These are phyloP conservation scores for Pimpla rufipes DNA, from an alignment of 2,888 invertebrate species.

Conservation along the genomic window DNA sequence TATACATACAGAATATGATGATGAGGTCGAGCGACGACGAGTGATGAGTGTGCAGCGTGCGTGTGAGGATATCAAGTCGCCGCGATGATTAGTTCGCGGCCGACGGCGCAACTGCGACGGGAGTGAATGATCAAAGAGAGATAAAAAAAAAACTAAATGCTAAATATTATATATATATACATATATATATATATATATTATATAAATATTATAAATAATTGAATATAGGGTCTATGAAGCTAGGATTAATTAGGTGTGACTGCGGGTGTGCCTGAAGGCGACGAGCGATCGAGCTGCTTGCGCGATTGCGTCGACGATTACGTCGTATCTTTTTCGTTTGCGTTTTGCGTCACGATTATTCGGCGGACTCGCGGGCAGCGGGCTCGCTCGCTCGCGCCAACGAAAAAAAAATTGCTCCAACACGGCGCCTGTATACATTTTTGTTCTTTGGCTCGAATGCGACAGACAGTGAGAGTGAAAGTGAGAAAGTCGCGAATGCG, in stretches of 20 bases:
- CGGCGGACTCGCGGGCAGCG: constrained; percentile 27
- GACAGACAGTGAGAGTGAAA: constrained; percentile 37
- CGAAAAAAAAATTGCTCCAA: constrained; percentile 39
- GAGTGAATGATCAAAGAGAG: constrained; percentile 68
- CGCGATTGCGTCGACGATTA: constrained; percentile 31
- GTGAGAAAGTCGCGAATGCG: constrained; percentile 62
- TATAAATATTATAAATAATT: constrained; percentile 85
- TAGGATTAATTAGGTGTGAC: constrained; percentile 70
- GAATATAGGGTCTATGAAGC: constrained; percentile 85
- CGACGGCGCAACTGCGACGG: constrained; percentile 64
- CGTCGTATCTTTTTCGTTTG: constrained; percentile 19
- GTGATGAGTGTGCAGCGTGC: constrained; percentile 14
- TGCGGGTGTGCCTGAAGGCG: constrained; percentile 50
- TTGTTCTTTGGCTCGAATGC: constrained; percentile 54
- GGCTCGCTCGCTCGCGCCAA: constrained; percentile 36
- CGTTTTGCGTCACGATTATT: constrained; percentile 50
- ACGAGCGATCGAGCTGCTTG: constrained; percentile 52
- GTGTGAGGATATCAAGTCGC: constrained; percentile 44
- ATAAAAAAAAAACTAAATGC: constrained; percentile 83
- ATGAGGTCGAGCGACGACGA: constrained; percentile 50
- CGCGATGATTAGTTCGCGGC: constrained; percentile 46
- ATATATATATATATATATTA: constrained; percentile 73
- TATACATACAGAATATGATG: constrained; percentile 84
- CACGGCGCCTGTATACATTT: constrained; percentile 61
- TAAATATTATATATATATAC: constrained; percentile 84